Evolutionary conservation across 2,113 vertebrate genomes (phyloP).

Genomic region (Tenrec ecaudatus): DNA sequence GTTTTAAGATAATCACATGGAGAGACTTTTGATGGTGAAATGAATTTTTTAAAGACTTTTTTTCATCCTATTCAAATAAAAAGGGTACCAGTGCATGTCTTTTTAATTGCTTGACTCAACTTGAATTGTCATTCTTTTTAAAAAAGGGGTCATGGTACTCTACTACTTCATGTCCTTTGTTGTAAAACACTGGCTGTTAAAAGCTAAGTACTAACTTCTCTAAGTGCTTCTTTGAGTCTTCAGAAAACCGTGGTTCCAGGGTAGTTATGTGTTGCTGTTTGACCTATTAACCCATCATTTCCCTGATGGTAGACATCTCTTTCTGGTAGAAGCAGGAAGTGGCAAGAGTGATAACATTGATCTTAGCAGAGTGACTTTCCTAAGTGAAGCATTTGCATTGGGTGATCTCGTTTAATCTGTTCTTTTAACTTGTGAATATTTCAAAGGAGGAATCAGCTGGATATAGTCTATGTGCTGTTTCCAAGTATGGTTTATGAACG

Average conservation of each 20-base stretch:
- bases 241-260: not conserved
- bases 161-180: constrained; percentile 69
- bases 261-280: not conserved
- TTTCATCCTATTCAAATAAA: constrained; percentile 70
- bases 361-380: not conserved
- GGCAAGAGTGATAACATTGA: not conserved
- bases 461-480: not conserved
- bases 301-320: not conserved
- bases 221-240: constrained; percentile 37
- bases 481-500: not conserved
- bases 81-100: constrained; percentile 82
- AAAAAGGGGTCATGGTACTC: constrained; percentile 74
- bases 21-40: constrained; percentile 55
- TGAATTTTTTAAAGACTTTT: constrained; percentile 18
- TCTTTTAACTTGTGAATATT: not conserved
- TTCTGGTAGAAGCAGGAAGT: not conserved
- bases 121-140: constrained; percentile 78
- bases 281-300: not conserved
- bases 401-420: not conserved
- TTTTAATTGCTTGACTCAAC: constrained; percentile 85
- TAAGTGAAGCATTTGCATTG: not conserved
- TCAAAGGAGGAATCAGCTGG: not conserved
- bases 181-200: constrained; percentile 83
- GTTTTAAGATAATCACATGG: constrained; percentile 40
- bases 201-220: constrained; percentile 56